Evolutionary conservation across 2,888 invertebrate genomes (phyloP).

Genomic region (Synanthedon tipuliformis): DNA sequence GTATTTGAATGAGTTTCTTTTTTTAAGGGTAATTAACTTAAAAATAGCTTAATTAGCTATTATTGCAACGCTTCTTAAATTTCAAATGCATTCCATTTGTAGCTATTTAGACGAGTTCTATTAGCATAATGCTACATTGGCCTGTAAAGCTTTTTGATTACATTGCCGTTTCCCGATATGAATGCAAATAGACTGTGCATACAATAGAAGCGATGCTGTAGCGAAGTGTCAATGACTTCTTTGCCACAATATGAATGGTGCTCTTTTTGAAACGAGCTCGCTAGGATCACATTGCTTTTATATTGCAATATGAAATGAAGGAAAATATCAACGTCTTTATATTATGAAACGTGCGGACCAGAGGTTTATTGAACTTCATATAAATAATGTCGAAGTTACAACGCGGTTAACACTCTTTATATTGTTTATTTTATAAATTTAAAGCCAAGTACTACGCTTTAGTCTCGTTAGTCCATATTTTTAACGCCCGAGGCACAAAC

Average conservation of each 20-base stretch:
- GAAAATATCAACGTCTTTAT: background rate
- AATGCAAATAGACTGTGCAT: slow-evolving; percentile 32
- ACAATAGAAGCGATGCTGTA: slow-evolving; percentile 20
- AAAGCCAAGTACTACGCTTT: no score
- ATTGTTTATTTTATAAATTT: no score
- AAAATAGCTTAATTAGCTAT: no score
- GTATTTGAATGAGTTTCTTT: no score
- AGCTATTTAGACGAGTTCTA: slow-evolving; percentile 10
- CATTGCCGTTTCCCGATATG: slow-evolving; percentile 36
- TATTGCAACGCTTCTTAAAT: background rate
- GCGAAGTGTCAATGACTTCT: slow-evolving; percentile 18
- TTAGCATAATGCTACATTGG: slow-evolving; percentile 53
- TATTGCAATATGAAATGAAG: background rate
- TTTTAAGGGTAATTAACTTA: no score
- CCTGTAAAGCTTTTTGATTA: slow-evolving; percentile 44
- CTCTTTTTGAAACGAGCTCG: background rate
- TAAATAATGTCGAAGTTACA: background rate
- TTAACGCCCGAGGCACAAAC: no score
- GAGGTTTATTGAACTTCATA: background rate
- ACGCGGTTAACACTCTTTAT: no score
- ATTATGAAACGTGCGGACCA: background rate
- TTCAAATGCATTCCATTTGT: background rate
- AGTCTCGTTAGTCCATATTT: no score
- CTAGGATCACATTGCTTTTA: background rate
- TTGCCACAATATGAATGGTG: background rate